Base-by-base conservation (phyloP, 1,140 invertebrate species). In the Drosophila rufa region DNA sequence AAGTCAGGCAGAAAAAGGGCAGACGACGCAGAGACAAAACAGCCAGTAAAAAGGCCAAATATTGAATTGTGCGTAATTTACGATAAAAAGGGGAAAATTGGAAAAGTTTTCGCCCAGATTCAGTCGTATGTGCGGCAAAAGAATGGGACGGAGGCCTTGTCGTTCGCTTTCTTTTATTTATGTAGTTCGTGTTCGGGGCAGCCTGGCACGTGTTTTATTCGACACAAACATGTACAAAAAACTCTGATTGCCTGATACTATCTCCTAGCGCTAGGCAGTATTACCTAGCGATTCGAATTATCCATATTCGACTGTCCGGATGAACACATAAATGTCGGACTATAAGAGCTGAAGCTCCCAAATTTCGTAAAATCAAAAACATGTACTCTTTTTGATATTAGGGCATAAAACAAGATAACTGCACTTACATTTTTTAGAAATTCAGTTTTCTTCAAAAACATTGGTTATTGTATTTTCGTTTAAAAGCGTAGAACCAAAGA, bases 81-180 rank as follows among this genome's bases (percentile, higher is more conserved):
- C 84, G 89, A 90, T 91, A 91, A 91, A 91, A 91, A 91, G 90
- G 90, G 90, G 90, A 91, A 91, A 91, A 91, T 91, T 91, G 90
- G 90, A 91, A 91, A 91, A 91, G 90, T 91, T 91, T 91, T 60
- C 59, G 45, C 33, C 50, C 45, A 51, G 48, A 48, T 33, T 51
- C 47, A 61, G 40, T 50, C 75, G 45, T 58, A 77, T 62, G 64
- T 81, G 62, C 42, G 55, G 22, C 22, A 3, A 22, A 25, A 15
- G 40, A 30, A 11, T 17, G 22, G 15, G 47, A 6, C 25, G 12
- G 51, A 46, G 62, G 58, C 45, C 59, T 79, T 70, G 56, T 77
- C 79, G 62, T 62, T 62, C 56, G 67, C 48, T 22, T 75, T 80
- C 56, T 51, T 67, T 91, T 91, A 85, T 89, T 91, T 91, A 91